Conservation (phyloP, 2,113 vertebrate genomes). For the Leptobrachium leishanense region DNA sequence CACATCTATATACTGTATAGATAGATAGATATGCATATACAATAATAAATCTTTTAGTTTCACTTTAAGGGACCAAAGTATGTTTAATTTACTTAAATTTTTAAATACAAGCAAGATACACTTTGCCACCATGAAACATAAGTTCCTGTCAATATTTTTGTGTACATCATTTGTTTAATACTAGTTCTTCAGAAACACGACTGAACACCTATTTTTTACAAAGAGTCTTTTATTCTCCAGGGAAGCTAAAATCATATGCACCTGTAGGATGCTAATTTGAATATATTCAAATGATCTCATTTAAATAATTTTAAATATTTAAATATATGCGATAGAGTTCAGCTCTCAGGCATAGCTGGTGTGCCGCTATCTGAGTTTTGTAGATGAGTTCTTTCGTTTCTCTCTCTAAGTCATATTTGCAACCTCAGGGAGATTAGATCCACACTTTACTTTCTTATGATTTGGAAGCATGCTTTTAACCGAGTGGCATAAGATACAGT, state of each 20-base stretch:
- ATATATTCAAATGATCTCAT: not conserved
- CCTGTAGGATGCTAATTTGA: not conserved
- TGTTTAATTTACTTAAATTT: no score
- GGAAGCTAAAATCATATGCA: not conserved
- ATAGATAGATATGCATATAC: no score
- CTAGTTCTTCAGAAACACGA: no score
- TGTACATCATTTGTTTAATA: no score
- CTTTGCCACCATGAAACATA: no score
- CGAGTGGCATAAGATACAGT: not conserved
- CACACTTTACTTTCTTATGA: not conserved
- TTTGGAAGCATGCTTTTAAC: not conserved
- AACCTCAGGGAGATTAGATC: slow-evolving; percentile 1
- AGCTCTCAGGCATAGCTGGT: not conserved
- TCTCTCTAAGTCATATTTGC: not conserved
- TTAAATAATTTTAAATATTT: not conserved
- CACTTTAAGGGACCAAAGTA: no score
- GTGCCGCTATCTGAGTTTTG: not conserved
- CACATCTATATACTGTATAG: no score
- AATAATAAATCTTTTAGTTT: no score
- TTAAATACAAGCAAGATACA: no score
- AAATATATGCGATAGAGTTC: not conserved
- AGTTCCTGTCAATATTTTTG: no score
- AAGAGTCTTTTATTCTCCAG: not conserved
- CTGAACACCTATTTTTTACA: no score
- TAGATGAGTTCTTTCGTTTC: not conserved